A percentile compares a stretch with the other conserved stretches of the same genome.
These are phyloP conservation scores for Mola mola DNA, from an alignment of 2,113 vertebrate species.

Conservation along the genomic window DNA sequence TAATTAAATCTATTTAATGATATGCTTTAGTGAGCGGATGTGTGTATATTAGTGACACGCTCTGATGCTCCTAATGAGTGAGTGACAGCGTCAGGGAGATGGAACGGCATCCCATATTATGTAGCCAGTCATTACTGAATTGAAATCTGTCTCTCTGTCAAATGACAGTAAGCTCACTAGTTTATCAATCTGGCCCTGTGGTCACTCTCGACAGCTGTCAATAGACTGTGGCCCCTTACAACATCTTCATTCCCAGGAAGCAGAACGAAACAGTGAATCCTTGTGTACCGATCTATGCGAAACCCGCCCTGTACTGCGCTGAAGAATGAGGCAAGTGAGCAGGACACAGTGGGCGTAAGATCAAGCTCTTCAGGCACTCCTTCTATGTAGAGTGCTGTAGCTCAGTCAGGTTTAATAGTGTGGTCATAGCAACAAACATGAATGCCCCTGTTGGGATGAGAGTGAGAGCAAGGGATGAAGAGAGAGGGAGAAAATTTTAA, in stretches of 20 bases:
- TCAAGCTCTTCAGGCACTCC: constrained; percentile 34
- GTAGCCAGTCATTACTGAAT: constrained; percentile 41
- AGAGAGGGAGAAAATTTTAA: constrained; percentile 10
- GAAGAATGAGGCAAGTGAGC: constrained; percentile 12
- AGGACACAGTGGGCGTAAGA: constrained; percentile 21
- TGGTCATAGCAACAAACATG: constrained; percentile 80
- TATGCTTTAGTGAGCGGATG: constrained; percentile 59
- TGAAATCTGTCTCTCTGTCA: constrained; percentile 25
- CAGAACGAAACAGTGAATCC: constrained; percentile 3
- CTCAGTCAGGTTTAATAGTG: constrained; percentile 69
- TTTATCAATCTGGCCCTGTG: constrained; percentile 62
- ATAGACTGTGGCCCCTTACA: constrained; percentile 43
- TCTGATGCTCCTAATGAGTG: constrained; percentile 68
- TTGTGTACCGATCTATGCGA: neutral
- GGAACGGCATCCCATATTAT: constrained; percentile 23
- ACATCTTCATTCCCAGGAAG: constrained; percentile 41
- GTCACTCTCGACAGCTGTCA: constrained; percentile 57
- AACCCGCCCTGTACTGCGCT: neutral
- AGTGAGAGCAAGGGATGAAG: constrained; percentile 41
- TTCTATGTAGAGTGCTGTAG: constrained; percentile 36
- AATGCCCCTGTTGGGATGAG: constrained; percentile 70
- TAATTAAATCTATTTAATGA: constrained; percentile 77
- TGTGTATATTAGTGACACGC: constrained; percentile 71
- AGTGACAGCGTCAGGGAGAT: constrained; percentile 44
- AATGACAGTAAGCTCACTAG: constrained; percentile 42